Conservation (phyloP, 2,113 vertebrate genomes). For the Terrapene triunguis region DNA sequence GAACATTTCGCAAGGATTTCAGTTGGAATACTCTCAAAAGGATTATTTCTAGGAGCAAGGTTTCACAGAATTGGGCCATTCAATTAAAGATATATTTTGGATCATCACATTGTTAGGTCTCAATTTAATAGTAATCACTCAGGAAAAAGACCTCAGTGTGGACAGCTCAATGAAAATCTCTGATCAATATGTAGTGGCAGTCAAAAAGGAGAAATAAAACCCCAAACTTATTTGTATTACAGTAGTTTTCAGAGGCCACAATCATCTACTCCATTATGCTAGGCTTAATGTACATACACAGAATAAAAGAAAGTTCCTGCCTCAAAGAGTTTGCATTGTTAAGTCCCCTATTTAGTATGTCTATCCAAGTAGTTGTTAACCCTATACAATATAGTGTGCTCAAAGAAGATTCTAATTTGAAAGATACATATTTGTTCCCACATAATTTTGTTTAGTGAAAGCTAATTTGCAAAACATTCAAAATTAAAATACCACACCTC, state of each 20-base stretch:
- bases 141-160: neutral
- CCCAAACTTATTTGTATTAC: neutral
- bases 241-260: neutral
- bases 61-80: neutral
- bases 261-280: neutral
- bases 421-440: fast-evolving
- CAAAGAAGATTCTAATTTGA: neutral
- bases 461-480: neutral
- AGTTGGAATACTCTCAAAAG: fast-evolving
- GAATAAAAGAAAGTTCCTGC: neutral
- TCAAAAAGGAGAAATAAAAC: neutral
- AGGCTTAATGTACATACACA: fast-evolving
- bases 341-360: neutral
- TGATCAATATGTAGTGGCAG: neutral
- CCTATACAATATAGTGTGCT: neutral
- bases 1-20: fast-evolving
- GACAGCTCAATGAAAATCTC: neutral
- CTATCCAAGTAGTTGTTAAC: neutral
- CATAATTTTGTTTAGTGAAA: neutral
- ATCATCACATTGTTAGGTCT: neutral
- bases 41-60: neutral
- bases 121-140: neutral
- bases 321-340: neutral
- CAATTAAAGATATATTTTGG: neutral
- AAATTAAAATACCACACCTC: neutral